Evolutionary conservation across 2,797 vertebrate genomes (phyloP).

Genomic region (Orestias chungarensis): DNA sequence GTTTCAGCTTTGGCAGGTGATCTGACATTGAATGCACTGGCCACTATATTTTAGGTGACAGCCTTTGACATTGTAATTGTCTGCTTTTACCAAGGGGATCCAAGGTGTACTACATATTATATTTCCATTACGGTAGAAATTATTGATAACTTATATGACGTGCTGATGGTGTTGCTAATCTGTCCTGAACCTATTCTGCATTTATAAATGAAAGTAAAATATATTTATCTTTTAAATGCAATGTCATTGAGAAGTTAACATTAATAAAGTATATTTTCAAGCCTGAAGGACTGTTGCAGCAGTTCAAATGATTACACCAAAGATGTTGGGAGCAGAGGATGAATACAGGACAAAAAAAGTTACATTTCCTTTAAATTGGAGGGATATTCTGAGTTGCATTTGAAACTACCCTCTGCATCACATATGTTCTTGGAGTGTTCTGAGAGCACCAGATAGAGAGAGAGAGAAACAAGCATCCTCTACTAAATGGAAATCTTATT

Average conservation of each 20-base stretch:
- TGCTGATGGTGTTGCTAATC: conserved; percentile 62
- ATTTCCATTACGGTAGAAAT: conserved; percentile 70
- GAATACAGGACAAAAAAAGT: conserved; percentile 22
- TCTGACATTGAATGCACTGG: conserved; percentile 67
- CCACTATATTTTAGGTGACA: conserved; percentile 72
- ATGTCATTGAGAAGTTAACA: not conserved
- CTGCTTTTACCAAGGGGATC: conserved; percentile 61
- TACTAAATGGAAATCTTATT: conserved; percentile 83
- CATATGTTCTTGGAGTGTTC: conserved; percentile 83
- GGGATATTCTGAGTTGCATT: conserved; percentile 82
- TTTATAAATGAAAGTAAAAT: not conserved
- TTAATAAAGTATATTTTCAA: not conserved
- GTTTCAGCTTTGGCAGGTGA: conserved; percentile 74
- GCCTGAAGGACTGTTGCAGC: conserved; percentile 2
- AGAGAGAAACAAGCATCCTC: conserved; percentile 70
- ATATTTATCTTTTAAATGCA: not conserved
- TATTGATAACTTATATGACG: conserved; percentile 69
- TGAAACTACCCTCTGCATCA: conserved; percentile 90
- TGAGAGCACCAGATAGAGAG: conserved; percentile 27
- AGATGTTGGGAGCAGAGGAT: conserved; percentile 1
- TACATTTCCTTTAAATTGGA: conserved; percentile 44
- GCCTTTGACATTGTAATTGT: conserved; percentile 77
- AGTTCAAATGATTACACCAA: conserved; percentile 4
- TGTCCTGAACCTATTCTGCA: conserved; percentile 3
- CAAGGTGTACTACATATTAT: conserved; percentile 65